Conservation (phyloP, 2,113 vertebrate genomes). For the Engraulis encrasicolus region DNA sequence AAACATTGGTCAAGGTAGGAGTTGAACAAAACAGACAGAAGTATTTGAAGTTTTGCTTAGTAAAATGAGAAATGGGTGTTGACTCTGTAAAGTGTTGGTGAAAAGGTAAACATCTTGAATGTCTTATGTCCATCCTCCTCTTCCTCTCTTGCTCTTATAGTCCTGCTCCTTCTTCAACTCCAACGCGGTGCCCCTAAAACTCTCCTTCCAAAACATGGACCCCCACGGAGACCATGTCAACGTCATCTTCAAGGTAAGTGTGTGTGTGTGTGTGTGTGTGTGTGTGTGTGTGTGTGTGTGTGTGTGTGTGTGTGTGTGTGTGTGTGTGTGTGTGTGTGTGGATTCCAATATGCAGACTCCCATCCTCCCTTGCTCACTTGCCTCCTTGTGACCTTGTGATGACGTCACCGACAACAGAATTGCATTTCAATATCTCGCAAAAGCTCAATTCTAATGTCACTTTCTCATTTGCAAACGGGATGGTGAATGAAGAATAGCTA, state of each 20-base stretch:
- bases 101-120: slow-evolving; percentile 53
- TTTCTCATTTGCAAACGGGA: too few relatives aligned
- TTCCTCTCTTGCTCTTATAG: slow-evolving; percentile 54
- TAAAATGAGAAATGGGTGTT: too few relatives aligned
- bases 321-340: background rate
- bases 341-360: background rate
- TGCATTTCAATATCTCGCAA: too few relatives aligned
- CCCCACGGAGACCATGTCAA: slow-evolving; percentile 87
- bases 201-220: slow-evolving; percentile 91
- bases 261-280: background rate
- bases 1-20: too few relatives aligned
- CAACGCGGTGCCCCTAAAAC: slow-evolving; percentile 93
- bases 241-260: slow-evolving; percentile 92
- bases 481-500: too few relatives aligned
- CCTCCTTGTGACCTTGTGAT: too few relatives aligned
- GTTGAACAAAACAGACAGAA: too few relatives aligned
- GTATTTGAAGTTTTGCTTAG: too few relatives aligned
- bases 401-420: too few relatives aligned
- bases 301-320: background rate
- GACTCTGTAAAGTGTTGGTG: slow-evolving; percentile 37
- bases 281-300: background rate
- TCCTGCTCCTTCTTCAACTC: slow-evolving; percentile 98
- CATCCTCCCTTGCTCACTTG: too few relatives aligned
- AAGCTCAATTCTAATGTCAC: too few relatives aligned
- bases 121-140: background rate